These are phyloP conservation scores for Hepsetus odoe DNA, from an alignment of 2,113 vertebrate species.

Conservation along the genomic window DNA sequence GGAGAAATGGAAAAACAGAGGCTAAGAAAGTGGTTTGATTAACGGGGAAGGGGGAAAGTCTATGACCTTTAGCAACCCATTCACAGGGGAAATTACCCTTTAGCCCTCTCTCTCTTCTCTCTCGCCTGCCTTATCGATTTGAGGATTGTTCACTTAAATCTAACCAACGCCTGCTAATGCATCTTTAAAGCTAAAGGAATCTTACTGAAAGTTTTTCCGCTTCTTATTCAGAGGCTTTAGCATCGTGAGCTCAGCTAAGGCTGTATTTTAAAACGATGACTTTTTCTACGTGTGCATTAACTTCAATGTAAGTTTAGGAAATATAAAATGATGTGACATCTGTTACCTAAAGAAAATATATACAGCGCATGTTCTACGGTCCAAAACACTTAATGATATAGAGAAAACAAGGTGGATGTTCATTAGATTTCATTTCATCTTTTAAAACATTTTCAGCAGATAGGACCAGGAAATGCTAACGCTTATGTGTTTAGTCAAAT, in stretches of 20 bases:
- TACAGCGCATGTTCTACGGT: background rate
- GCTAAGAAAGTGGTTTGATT: constrained; percentile 11
- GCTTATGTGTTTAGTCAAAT: background rate
- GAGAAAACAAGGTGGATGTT: background rate
- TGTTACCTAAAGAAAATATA: background rate
- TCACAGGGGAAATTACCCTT: constrained; percentile 23
- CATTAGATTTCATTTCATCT: background rate
- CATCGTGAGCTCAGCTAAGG: background rate
- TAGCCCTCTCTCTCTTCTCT: constrained; percentile 6
- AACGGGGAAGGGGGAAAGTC: background rate
- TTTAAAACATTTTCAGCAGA: background rate
- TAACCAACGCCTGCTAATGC: constrained; percentile 16
- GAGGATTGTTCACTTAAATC: constrained; percentile 26
- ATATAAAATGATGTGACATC: background rate
- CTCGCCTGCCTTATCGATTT: constrained; percentile 21
- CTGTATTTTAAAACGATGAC: background rate
- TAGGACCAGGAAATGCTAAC: background rate
- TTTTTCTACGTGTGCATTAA: background rate
- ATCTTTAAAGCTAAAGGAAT: constrained; percentile 20
- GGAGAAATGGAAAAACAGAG: background rate
- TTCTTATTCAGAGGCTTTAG: constrained; percentile 2
- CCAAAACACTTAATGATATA: background rate
- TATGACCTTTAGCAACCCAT: constrained; percentile 32
- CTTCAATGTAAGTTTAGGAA: background rate
- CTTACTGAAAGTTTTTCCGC: background rate